Conservation (phyloP, 2,113 vertebrate genomes). For the Otocyon megalotis region DNA sequence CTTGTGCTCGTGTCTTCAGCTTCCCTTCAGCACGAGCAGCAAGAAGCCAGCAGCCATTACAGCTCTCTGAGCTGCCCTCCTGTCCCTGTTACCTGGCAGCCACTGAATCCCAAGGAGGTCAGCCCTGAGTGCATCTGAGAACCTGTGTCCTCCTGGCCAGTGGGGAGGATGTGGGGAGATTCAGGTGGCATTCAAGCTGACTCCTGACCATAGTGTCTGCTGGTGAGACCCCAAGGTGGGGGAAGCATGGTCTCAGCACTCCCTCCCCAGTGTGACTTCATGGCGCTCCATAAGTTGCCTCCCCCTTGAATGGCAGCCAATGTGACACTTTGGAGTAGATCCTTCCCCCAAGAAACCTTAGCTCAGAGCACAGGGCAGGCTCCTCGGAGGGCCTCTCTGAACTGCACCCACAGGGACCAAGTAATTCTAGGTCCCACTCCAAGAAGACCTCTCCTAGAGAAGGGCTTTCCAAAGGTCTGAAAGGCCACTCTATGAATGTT, state of each 20-base stretch:
- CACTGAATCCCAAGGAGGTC: neutral
- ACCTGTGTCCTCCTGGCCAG: neutral
- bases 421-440: neutral
- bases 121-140: neutral
- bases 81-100: neutral
- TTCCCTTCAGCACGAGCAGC: neutral
- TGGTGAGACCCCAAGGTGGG: neutral
- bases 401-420: neutral
- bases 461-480: neutral
- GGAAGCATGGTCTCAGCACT: neutral
- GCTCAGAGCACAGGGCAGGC: neutral
- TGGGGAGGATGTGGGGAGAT: neutral
- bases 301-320: neutral
- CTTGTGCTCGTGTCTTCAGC: neutral
- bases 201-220: neutral
- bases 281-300: too few relatives aligned
- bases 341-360: neutral
- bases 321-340: neutral
- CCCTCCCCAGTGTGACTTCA: neutral
- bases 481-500: rapidly evolving
- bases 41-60: neutral
- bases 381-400: neutral
- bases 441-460: neutral
- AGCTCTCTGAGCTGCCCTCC: neutral
- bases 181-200: too few relatives aligned